Conservation (phyloP, 2,797 vertebrate genomes). For the Nyctibius grandis region DNA sequence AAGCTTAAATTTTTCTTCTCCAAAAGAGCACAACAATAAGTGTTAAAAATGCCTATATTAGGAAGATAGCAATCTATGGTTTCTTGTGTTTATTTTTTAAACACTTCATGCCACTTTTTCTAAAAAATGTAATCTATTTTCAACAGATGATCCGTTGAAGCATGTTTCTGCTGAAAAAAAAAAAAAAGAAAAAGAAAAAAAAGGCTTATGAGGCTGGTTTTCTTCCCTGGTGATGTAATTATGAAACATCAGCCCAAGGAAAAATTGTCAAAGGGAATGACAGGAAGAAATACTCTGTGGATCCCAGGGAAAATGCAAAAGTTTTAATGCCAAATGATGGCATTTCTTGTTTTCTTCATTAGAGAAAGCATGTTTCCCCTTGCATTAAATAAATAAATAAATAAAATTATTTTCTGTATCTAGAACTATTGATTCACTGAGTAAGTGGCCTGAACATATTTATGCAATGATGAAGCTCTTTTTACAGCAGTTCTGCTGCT, state of each 20-base stretch:
- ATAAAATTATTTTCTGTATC: rapidly evolving
- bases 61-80: neutral
- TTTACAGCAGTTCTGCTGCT: neutral
- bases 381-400: neutral
- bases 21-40: neutral
- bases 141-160: neutral
- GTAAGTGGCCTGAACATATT: neutral
- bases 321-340: neutral
- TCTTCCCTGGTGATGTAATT: neutral
- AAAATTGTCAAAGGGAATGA: neutral
- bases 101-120: neutral
- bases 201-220: neutral
- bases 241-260: neutral
- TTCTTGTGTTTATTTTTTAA: neutral
- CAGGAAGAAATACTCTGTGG: neutral
- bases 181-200: too few species aligned
- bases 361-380: neutral
- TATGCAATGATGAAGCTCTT: neutral
- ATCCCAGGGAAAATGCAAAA: neutral
- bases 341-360: neutral
- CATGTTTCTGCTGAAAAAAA: neutral
- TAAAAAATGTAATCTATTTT: neutral
- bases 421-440: neutral
- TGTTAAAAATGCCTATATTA: neutral
- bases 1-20: neutral